A percentile compares a stretch with the other conserved stretches of the same genome.
These are phyloP conservation scores for Phymanthus crucifer DNA, from an alignment of 92 coral and sea anemone species.

Conservation along the genomic window DNA sequence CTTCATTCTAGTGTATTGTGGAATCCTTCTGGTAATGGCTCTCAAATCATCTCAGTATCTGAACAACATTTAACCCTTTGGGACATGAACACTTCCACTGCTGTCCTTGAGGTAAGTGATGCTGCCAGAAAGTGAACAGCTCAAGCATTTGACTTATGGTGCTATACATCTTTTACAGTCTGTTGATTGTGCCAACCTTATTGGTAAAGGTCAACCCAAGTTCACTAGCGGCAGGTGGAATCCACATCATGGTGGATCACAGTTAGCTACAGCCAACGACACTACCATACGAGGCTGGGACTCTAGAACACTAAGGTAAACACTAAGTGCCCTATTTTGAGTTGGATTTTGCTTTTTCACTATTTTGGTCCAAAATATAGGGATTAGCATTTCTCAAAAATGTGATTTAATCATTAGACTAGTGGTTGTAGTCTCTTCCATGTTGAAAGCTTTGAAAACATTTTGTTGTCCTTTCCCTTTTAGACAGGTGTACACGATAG, in stretches of 20 bases:
- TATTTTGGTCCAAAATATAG: too few relatives aligned
- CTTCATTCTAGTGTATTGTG: constrained; percentile 69
- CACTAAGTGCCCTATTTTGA: too few relatives aligned
- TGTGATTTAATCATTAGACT: too few relatives aligned
- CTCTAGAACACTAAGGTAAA: constrained; percentile 91
- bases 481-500: constrained; percentile 86
- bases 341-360: too few relatives aligned
- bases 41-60: constrained; percentile 84
- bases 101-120: constrained; percentile 67
- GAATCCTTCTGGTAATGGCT: constrained; percentile 99
- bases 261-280: constrained; percentile 94
- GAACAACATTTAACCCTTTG: constrained; percentile 89
- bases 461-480: not conserved
- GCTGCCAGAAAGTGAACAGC: not conserved
- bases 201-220: constrained; percentile 97
- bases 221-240: constrained; percentile 97
- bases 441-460: too few relatives aligned
- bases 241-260: constrained; percentile 98
- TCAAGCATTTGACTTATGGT: too few relatives aligned
- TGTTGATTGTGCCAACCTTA: constrained; percentile 77
- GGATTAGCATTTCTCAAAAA: too few relatives aligned
- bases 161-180: constrained; percentile 42
- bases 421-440: too few relatives aligned
- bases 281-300: constrained; percentile 98
- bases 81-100: constrained; percentile 74